These are phyloP conservation scores for Oreochromis spilurus DNA, from an alignment of 2,113 vertebrate genomes.

Conservation along the genomic window DNA sequence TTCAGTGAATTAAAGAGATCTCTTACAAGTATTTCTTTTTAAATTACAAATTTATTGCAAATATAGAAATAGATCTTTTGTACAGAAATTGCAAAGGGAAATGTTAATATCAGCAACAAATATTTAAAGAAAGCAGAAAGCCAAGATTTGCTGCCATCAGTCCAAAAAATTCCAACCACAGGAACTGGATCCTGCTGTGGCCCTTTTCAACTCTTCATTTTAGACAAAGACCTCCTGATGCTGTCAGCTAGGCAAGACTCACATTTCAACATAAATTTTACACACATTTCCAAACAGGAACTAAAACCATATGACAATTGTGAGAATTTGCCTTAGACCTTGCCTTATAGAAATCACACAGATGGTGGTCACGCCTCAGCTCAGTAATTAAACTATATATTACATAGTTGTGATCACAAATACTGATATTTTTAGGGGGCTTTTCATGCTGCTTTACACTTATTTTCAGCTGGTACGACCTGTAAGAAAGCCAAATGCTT, in stretches of 20 bases:
- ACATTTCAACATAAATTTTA: not conserved
- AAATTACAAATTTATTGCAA: conserved; percentile 80
- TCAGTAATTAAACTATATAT: not conserved
- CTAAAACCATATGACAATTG: not conserved
- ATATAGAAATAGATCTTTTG: conserved; percentile 82
- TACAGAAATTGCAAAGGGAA: conserved; percentile 74
- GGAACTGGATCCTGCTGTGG: not conserved
- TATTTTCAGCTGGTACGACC: not conserved
- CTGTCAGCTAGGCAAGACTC: not conserved
- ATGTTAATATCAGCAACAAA: conserved; percentile 64
- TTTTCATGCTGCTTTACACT: not conserved
- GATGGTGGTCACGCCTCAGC: not conserved
- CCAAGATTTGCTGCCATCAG: conserved; percentile 40
- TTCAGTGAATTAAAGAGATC: not conserved
- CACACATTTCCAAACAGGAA: not conserved
- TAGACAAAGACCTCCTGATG: not conserved
- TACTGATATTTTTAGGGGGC: not conserved
- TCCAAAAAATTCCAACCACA: not conserved
- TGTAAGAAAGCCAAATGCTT: not conserved
- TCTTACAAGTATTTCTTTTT: not conserved
- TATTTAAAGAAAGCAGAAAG: conserved; percentile 45
- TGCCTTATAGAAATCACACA: not conserved
- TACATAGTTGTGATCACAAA: not conserved
- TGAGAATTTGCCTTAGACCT: not conserved
- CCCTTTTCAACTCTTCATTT: not conserved